Conservation (phyloP, 2,113 vertebrate genomes). For the Muntiacus reevesi region DNA sequence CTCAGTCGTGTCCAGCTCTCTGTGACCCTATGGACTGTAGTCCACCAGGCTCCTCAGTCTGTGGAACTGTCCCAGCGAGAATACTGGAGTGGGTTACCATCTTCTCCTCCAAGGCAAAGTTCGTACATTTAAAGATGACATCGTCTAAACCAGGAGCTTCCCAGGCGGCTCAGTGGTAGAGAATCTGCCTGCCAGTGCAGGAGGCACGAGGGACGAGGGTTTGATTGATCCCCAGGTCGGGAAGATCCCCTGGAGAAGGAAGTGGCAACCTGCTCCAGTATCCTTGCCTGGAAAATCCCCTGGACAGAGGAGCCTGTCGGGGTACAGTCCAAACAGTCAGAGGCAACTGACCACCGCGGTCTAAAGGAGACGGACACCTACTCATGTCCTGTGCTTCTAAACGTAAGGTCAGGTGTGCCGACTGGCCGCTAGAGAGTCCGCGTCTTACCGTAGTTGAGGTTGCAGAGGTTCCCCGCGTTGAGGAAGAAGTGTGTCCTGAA, state of each 20-base stretch:
- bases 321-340: neutral
- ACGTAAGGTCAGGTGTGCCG: rapidly evolving
- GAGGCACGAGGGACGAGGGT: neutral
- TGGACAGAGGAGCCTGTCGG: neutral
- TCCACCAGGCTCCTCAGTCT: neutral
- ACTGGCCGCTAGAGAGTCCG: rapidly evolving
- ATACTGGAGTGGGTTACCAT: neutral
- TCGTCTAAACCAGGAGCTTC: neutral
- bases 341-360: neutral
- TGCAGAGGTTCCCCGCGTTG: slow-evolving; percentile 98
- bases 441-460: slow-evolving; percentile 93
- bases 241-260: neutral
- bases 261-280: neutral
- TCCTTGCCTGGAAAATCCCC: neutral
- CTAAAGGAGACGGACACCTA: neutral
- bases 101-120: neutral
- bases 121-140: rapidly evolving
- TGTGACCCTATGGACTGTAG: neutral
- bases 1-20: neutral
- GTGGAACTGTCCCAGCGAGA: neutral
- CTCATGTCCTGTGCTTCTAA: rapidly evolving
- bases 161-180: neutral
- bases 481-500: slow-evolving; percentile 97
- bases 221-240: neutral
- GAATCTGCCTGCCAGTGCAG: neutral